Base-by-base conservation (phyloP, 2,113 vertebrate species). In the Xenus cinereus region DNA sequence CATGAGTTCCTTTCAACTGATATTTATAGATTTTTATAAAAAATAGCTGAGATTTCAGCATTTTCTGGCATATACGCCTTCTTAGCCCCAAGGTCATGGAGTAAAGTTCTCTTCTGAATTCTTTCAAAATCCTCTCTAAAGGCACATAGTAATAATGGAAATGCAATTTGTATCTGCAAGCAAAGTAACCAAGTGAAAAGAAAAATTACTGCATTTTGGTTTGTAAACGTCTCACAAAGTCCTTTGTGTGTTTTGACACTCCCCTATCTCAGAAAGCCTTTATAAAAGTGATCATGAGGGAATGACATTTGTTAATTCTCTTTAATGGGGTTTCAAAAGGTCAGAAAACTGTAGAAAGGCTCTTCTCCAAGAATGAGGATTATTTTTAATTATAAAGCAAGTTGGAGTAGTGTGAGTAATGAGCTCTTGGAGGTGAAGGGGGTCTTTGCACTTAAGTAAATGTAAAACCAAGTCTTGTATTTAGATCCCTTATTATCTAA, bases 11-110 rank as follows among this genome's bases (percentile, higher is more conserved):
- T 95, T 97, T 96, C 35, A 78, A 84, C 88, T 86, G 81, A 14
- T 96, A 94, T 90, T 97, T 97, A 96, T 94, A 96, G 95, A 64
- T 64, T 96, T 96, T 87, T 59, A 86, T 79, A 62, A 80, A 95
- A 96, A 96, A 78, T 48, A 84, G 93, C 84, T 77, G 84, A 84
- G 68, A 84, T 89, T 86, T 96, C 45, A 56, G 73, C 41, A 10
- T 95, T 97, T 91, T 86, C 69, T 92, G 54, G 35, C 39, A 22
- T 78, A 30, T 5, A 43, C 1, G 23, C 50, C 59, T 81, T 51
- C 66, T 91, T 89, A 90, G 88, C 76, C 71, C 64, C 74, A 73
- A 94, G 91, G 93, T 88, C 77, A 66, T 10, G 5, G 33, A 91
- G 72, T 86, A 77, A 81, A 80, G 63, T 20, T 63, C 33, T 93